Evolutionary conservation across 92 coral and sea anemone species (phyloP).

Genomic region (Blastomussa wellsi): DNA sequence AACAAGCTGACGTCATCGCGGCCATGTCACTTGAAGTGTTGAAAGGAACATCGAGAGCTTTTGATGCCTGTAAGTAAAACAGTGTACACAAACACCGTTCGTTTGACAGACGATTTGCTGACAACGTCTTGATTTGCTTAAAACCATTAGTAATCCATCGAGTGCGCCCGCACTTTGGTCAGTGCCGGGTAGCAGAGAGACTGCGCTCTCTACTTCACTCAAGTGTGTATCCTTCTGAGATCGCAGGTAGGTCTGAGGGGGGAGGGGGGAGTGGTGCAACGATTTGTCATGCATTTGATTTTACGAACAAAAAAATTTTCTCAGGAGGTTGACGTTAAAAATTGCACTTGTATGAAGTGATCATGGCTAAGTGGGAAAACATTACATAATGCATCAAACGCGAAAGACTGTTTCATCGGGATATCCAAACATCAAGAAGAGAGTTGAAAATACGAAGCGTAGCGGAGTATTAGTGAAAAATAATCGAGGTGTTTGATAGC

Average conservation of each 20-base stretch:
- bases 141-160: constrained; percentile 58
- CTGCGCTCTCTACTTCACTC: constrained; percentile 84
- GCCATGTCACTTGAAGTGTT: constrained; percentile 88
- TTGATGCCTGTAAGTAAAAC: constrained; percentile 69
- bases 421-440: too few species aligned
- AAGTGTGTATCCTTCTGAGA: constrained; percentile 78
- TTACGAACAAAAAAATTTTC: too few species aligned
- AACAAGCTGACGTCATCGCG: constrained; percentile 90
- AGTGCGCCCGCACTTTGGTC: constrained; percentile 96
- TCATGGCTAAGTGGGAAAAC: neutral
- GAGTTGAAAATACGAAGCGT: too few species aligned
- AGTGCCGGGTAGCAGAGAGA: constrained; percentile 79
- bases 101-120: neutral
- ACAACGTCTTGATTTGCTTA: neutral
- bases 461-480: too few species aligned
- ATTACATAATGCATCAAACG: too few species aligned
- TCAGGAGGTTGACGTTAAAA: neutral
- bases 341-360: neutral
- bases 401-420: too few species aligned
- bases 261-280: neutral
- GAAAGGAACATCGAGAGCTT: constrained; percentile 90
- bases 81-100: neutral
- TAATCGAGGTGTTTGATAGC: too few species aligned
- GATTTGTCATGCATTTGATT: too few species aligned
- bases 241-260: constrained; percentile 70